Conservation (phyloP, 2,797 vertebrate genomes). For the Pitangus sulphuratus region DNA sequence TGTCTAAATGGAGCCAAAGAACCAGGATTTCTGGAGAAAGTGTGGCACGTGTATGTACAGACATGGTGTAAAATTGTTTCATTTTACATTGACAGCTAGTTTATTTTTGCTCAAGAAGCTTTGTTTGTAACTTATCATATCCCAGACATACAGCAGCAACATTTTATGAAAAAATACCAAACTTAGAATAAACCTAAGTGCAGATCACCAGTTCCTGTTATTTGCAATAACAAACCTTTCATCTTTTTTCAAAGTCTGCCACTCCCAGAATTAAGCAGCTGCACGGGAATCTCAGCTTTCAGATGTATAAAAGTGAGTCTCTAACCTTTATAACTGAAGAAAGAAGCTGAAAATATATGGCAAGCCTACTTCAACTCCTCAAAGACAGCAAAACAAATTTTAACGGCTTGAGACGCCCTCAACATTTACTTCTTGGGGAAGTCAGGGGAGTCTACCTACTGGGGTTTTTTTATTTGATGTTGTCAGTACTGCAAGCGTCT, state of each 20-base stretch:
- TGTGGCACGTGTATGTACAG: not conserved
- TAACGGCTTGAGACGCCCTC: not conserved
- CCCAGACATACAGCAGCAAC: not conserved
- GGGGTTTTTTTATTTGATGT: fast-evolving
- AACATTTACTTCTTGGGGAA: not conserved
- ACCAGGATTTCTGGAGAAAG: not conserved
- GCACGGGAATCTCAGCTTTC: not conserved
- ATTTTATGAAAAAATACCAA: not conserved
- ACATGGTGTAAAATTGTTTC: not conserved
- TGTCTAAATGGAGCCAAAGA: not conserved
- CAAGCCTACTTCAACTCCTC: not conserved
- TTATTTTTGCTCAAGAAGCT: constrained; percentile 24
- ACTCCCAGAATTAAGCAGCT: not conserved
- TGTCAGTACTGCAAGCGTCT: not conserved
- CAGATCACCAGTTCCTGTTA: not conserved
- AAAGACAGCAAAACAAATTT: not conserved
- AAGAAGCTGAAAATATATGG: not conserved
- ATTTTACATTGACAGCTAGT: not conserved
- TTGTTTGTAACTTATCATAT: not conserved
- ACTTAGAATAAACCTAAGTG: constrained; percentile 8
- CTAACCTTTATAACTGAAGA: not conserved
- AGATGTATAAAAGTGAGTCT: not conserved
- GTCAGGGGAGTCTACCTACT: fast-evolving
- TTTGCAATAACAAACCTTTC: not conserved
- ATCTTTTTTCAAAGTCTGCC: not conserved